These are phyloP conservation scores for Eptesicus fuscus DNA, from an alignment of 2,113 vertebrate genomes.

Conservation along the genomic window DNA sequence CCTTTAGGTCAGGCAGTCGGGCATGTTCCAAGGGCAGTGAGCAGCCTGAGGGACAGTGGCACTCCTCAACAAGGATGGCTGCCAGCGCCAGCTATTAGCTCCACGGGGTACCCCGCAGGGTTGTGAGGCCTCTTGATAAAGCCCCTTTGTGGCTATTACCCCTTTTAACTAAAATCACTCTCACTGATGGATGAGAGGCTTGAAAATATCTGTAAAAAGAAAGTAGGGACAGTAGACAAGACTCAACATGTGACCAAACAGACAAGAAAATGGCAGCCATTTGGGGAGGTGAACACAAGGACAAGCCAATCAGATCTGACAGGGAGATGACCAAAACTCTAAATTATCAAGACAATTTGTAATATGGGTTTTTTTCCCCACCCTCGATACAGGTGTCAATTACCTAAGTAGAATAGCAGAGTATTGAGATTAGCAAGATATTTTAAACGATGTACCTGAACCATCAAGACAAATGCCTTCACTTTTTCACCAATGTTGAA, in stretches of 20 bases:
- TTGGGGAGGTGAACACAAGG: not conserved
- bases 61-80: not conserved
- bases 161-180: not conserved
- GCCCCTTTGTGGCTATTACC: not conserved
- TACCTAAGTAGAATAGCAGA: not conserved
- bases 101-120: not conserved
- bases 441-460: constrained; percentile 18
- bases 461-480: constrained; percentile 7
- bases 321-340: not conserved
- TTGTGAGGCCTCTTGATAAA: not conserved
- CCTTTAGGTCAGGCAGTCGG: not conserved
- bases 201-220: constrained; percentile 29
- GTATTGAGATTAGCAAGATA: not conserved
- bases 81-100: not conserved
- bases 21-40: not conserved
- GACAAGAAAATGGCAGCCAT: not conserved
- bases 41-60: not conserved
- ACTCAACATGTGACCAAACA: not conserved
- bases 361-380: not conserved
- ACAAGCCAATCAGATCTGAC: not conserved
- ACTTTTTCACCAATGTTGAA: not conserved
- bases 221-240: not conserved
- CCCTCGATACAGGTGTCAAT: not conserved
- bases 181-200: not conserved
- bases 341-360: not conserved